phyloP scores from a whole-genome alignment of 2,888 invertebrate genomes.

The Drosophila borealis region DNA sequence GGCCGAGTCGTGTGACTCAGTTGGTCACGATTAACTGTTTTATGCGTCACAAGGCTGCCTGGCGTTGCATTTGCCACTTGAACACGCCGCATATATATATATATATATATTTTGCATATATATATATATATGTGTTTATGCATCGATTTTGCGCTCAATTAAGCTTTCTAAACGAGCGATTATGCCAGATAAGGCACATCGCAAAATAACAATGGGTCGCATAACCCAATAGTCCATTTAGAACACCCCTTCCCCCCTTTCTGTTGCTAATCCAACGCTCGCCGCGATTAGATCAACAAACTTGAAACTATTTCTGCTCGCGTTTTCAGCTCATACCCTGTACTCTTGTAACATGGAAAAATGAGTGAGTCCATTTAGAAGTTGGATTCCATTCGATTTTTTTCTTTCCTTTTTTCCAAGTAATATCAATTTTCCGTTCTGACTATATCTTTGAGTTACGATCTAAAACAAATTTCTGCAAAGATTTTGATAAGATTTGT shows the following conservation, averaged over 20 bases:
- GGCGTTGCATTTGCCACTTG: slow-evolving; percentile 39
- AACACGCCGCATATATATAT: slow-evolving; percentile 29
- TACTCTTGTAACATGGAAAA: no score
- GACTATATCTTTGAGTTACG: no score
- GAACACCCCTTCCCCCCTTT: background rate
- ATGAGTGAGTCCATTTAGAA: no score
- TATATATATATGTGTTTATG: slow-evolving; percentile 8
- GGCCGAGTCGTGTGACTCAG: slow-evolving; percentile 36
- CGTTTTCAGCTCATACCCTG: slow-evolving; percentile 39
- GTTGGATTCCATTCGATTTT: background rate
- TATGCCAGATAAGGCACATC: slow-evolving; percentile 43
- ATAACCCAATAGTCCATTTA: slow-evolving; percentile 36
- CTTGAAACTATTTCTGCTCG: slow-evolving; percentile 40
- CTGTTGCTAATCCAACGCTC: slow-evolving; percentile 9
- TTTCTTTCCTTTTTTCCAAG: no score
- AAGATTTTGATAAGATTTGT: no score
- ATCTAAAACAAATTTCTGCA: no score
- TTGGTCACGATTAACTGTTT: background rate
- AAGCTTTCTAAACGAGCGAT: slow-evolving; percentile 63
- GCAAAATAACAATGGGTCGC: slow-evolving; percentile 35
- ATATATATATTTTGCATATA: background rate
- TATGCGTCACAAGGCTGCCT: slow-evolving; percentile 44
- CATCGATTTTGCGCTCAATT: slow-evolving; percentile 75
- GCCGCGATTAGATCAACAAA: slow-evolving; percentile 46
- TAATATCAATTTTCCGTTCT: no score